Evolutionary conservation across 1,140 invertebrate species (phyloP).

Genomic region (Cydia amplana): DNA sequence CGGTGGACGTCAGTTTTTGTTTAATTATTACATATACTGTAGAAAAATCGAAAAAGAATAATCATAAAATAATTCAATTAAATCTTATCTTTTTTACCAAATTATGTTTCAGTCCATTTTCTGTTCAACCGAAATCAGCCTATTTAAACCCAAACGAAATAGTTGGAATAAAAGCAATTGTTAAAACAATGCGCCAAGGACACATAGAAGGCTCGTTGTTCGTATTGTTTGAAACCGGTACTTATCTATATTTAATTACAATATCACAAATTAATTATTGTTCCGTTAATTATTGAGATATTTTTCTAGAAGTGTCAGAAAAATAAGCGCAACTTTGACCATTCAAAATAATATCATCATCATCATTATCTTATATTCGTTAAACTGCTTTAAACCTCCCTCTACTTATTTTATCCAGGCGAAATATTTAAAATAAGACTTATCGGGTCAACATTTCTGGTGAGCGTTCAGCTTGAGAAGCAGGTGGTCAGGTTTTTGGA

Average conservation of each 20-base stretch:
- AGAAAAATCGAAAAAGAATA: too few relatives aligned
- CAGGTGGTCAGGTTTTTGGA: slow-evolving; percentile 63
- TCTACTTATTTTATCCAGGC: slow-evolving; percentile 44
- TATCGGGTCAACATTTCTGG: slow-evolving; percentile 51
- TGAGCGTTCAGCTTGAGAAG: slow-evolving; percentile 63
- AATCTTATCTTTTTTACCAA: too few relatives aligned
- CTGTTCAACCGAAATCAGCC: slow-evolving; percentile 59
- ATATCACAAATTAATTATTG: slow-evolving; percentile 11
- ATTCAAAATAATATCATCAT: too few relatives aligned
- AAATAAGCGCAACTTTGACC: too few relatives aligned
- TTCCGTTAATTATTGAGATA: too few relatives aligned
- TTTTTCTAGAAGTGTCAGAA: too few relatives aligned
- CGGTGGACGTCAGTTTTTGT: too few relatives aligned
- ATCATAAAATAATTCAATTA: background rate
- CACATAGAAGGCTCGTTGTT: slow-evolving; percentile 47
- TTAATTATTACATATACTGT: too few relatives aligned
- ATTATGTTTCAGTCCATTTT: slow-evolving; percentile 58
- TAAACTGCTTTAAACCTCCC: too few relatives aligned
- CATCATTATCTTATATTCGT: too few relatives aligned
- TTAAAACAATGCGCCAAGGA: slow-evolving; percentile 68
- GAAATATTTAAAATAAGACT: slow-evolving; percentile 64
- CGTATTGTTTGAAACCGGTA: slow-evolving; percentile 68
- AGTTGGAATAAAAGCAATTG: slow-evolving; percentile 55
- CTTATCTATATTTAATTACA: slow-evolving; percentile 1
- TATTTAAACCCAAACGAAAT: slow-evolving; percentile 58